Base-by-base conservation (phyloP, 1,140 invertebrate species). In the Papilio aristodemus region DNA sequence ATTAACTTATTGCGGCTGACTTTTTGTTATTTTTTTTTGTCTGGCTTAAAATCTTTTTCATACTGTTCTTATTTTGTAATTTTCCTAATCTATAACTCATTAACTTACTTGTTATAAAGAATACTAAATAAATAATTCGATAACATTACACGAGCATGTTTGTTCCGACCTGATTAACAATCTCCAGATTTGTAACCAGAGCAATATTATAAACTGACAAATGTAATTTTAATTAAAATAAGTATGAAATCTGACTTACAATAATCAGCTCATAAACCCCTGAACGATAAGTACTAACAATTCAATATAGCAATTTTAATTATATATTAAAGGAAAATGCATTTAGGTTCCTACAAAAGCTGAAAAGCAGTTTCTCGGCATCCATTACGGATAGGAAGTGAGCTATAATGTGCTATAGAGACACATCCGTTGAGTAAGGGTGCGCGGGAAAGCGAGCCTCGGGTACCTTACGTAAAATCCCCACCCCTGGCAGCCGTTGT, bases 401-500 rank as follows among this genome's bases (percentile, higher is more conserved):
- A 68, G 67, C 77, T 81, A 81, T 84, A 81, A 72, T 67, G 64
- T 74, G 74, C 69, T 85, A 76, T 84, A 85, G 74, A 67, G 71
- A 76, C 81, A 84, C 82, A 84, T 80, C 77, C 83, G 81, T 78
- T 73, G 69, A 8, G 58, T 68, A 67, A 76, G 76, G 80, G 79
- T 74, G 78, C 81, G 83, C 80, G 79, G 75, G 78, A 82, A 86
- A 83, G 75, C 73, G 71, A 67, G 43, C 74, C 71, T 54, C 68
- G 68, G 71, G 74, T 71, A 74, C 59, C 69, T n/a, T 69, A 25
- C 58, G 66, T 54, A 76, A 72, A 71, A 78, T 79, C 57, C 71
- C 78, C 71, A 76, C 76, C 80, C 81, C 76, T 71, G 75, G 73
- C 46, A 72, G 71, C 75, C 71, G 80, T 87, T 84, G 84, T 84